These are phyloP conservation scores for Drosophila affinis DNA, from an alignment of 2,888 invertebrate genomes.

Conservation along the genomic window DNA sequence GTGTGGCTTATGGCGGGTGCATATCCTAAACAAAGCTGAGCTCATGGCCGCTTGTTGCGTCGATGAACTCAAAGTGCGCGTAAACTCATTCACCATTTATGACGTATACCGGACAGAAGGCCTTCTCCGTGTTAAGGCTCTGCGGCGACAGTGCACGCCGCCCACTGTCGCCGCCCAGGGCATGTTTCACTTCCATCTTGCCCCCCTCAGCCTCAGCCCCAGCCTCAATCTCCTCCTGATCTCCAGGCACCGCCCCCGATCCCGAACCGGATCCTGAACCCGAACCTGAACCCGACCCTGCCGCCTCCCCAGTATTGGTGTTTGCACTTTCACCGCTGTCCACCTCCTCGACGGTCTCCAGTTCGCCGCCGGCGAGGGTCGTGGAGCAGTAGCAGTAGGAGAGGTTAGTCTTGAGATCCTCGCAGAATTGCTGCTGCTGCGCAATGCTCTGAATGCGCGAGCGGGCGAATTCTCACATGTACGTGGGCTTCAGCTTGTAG, in stretches of 20 bases:
- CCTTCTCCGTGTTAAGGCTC: conserved; percentile 72
- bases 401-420: conserved; percentile 81
- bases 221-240: neutral
- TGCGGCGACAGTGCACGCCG: conserved; percentile 69
- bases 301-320: conserved; percentile 17
- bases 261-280: neutral
- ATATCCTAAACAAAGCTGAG: conserved; percentile 75
- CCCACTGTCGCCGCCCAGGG: conserved; percentile 62
- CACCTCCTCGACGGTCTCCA: conserved; percentile 80
- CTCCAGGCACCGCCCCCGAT: conserved; percentile 5
- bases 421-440: conserved; percentile 83
- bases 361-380: conserved; percentile 80
- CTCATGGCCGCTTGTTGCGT: conserved; percentile 78
- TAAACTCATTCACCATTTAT: conserved; percentile 83
- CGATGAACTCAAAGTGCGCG: conserved; percentile 82
- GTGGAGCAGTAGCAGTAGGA: conserved; percentile 82
- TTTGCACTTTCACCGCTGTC: conserved; percentile 64
- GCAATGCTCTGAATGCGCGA: conserved; percentile 83
- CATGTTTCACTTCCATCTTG: conserved; percentile 33
- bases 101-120: conserved; percentile 81
- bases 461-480: conserved; percentile 87
- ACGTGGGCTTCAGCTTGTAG: conserved; percentile 95
- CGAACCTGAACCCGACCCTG: conserved; percentile 4
- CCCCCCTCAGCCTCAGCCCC: neutral
- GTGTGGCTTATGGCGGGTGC: conserved; percentile 16